Conservation (phyloP, 2,797 vertebrate genomes). For the Phataginus tricuspis region DNA sequence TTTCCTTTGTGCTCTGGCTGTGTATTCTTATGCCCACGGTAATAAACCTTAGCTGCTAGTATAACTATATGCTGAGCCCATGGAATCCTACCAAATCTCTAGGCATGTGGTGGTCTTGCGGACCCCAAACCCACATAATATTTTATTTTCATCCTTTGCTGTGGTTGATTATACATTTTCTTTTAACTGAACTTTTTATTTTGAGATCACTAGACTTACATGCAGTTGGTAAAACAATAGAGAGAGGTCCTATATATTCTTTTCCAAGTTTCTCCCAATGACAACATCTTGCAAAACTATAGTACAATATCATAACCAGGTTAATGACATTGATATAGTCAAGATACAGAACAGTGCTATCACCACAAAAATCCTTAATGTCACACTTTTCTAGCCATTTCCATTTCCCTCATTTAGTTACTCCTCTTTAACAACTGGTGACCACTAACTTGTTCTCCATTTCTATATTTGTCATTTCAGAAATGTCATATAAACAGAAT, state of each 20-base stretch:
- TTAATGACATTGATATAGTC: neutral
- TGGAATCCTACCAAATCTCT: neutral
- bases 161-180: neutral
- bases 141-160: neutral
- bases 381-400: neutral
- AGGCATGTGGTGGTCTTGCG: neutral
- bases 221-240: neutral
- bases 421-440: neutral
- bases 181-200: conserved; percentile 6
- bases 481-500: neutral
- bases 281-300: neutral
- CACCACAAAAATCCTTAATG: neutral
- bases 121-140: neutral
- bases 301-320: neutral
- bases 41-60: neutral
- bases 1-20: neutral
- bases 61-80: neutral
- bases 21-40: neutral
- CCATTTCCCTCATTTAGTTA: neutral
- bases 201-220: neutral
- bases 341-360: neutral
- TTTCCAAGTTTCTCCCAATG: neutral
- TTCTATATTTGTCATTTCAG: neutral
- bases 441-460: neutral
- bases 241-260: neutral